A percentile compares a stretch with the other conserved stretches of the same genome.
Evolutionary conservation across 1,140 invertebrate species (phyloP).

Genomic region (Pachypsylla venusta): DNA sequence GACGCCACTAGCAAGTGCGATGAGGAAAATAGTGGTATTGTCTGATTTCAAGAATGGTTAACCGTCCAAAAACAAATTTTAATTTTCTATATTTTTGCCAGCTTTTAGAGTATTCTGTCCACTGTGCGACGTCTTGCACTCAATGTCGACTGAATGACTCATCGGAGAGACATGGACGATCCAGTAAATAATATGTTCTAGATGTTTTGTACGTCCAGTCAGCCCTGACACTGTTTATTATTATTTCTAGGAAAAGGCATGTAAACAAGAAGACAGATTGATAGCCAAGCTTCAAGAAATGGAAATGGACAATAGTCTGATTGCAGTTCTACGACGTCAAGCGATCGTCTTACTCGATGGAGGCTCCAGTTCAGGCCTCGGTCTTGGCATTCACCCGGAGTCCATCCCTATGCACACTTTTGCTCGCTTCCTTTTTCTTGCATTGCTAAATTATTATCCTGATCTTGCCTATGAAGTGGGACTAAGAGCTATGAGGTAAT

Average conservation of each 20-base stretch:
- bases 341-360: conserved; percentile 48
- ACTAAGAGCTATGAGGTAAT: conserved; percentile 41
- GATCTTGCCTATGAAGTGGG: conserved; percentile 59
- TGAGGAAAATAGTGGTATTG: no score
- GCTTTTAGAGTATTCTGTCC: no score
- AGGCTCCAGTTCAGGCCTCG: conserved; percentile 56
- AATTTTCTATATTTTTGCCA: no score
- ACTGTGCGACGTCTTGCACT: no score
- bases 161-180: no score
- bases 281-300: conserved; percentile 58
- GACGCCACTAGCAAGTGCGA: no score
- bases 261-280: conserved; percentile 59
- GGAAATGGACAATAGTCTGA: conserved; percentile 51
- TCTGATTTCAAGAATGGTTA: no score
- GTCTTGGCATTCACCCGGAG: conserved; percentile 58
- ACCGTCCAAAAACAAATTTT: no score
- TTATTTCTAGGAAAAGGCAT: conserved; percentile 41
- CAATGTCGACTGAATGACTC: no score
- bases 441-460: conserved; percentile 51
- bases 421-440: conserved; percentile 60
- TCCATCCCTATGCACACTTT: conserved; percentile 69
- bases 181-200: no score
- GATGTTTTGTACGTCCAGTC: no score
- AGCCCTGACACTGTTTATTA: no score
- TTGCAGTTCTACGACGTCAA: conserved; percentile 41